These are phyloP conservation scores for Colletes collaris DNA, from an alignment of 2,888 invertebrate species.

Conservation along the genomic window DNA sequence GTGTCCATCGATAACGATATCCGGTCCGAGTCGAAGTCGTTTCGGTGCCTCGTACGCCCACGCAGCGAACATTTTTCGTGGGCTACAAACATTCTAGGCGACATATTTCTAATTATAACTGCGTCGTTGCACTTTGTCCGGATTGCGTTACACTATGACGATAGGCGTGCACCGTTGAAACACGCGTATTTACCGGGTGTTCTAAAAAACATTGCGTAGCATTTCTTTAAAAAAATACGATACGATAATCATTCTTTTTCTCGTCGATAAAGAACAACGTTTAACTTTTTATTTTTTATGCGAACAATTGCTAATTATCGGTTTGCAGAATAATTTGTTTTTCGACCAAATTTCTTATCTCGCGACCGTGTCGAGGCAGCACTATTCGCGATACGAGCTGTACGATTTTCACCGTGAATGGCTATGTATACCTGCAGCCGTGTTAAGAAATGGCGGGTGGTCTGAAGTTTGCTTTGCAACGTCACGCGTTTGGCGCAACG, in stretches of 20 bases:
- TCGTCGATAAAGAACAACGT: too few species aligned
- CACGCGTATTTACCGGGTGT: conserved; percentile 3
- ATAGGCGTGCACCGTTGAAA: background rate
- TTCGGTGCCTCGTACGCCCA: background rate
- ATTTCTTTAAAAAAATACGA: too few species aligned
- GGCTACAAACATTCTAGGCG: background rate
- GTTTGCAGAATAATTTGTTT: too few species aligned
- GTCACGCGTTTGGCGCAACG: background rate
- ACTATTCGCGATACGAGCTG: too few species aligned
- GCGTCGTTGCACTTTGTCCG: conserved; percentile 15
- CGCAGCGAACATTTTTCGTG: background rate
- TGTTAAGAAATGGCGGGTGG: background rate
- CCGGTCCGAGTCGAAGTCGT: background rate
- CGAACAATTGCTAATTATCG: too few species aligned
- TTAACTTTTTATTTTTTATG: too few species aligned
- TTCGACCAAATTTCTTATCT: too few species aligned
- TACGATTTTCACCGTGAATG: too few species aligned
- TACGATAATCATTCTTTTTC: too few species aligned
- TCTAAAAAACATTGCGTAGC: background rate
- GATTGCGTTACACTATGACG: background rate
- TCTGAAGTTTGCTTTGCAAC: background rate
- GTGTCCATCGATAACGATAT: background rate
- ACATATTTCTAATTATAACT: conserved; percentile 41
- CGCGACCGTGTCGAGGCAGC: too few species aligned
- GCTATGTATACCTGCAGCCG: too few species aligned